phyloP scores from a whole-genome alignment of 2,113 vertebrate species.

The Cygnus buccinator region DNA sequence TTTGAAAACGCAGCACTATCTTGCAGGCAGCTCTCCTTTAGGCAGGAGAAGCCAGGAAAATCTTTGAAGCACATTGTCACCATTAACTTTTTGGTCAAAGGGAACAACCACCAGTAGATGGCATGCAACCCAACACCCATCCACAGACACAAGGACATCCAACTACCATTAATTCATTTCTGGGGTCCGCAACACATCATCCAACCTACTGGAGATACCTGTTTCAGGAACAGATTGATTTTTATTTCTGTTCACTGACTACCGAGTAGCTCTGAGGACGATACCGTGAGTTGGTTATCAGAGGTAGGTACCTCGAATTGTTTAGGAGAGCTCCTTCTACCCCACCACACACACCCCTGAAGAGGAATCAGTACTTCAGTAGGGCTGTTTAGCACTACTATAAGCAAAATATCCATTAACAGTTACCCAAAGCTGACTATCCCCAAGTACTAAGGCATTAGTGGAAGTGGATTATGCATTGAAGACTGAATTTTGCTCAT shows the following conservation, averaged over 20 bases:
- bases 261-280: background rate
- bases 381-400: background rate
- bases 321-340: background rate
- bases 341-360: background rate
- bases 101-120: background rate
- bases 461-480: background rate
- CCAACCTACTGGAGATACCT: background rate
- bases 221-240: background rate
- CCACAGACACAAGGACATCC: background rate
- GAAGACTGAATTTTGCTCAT: background rate
- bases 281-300: background rate
- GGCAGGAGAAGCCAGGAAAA: background rate
- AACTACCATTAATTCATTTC: background rate
- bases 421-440: too few relatives aligned
- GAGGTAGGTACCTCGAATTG: background rate
- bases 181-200: background rate
- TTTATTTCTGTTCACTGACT: background rate
- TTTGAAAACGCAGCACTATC: background rate
- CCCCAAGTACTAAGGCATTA: background rate
- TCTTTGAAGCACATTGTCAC: background rate
- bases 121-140: background rate
- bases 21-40: background rate
- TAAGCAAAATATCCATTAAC: background rate
- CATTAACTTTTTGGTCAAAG: background rate
- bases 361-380: background rate